Evolutionary conservation across 2,888 invertebrate species (phyloP).

Genomic region (Netelia inedita): DNA sequence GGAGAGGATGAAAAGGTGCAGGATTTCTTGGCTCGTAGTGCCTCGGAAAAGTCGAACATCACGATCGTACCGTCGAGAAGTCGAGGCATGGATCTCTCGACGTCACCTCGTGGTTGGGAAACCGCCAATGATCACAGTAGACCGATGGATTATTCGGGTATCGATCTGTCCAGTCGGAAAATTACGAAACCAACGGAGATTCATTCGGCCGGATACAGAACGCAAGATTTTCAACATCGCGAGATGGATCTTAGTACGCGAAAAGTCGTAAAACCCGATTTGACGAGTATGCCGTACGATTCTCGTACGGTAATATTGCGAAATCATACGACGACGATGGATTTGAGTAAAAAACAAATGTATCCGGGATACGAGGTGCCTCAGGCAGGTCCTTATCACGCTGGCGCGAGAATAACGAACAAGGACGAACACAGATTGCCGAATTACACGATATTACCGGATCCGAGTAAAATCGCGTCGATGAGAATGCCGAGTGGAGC

Average conservation of each 20-base stretch:
- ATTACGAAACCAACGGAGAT: slow-evolving; percentile 74
- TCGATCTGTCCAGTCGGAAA: slow-evolving; percentile 83
- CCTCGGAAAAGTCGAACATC: slow-evolving; percentile 66
- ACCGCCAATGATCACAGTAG: slow-evolving; percentile 75
- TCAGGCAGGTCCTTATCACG: slow-evolving; percentile 76
- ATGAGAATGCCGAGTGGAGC: slow-evolving; percentile 77
- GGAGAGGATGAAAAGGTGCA: slow-evolving; percentile 77
- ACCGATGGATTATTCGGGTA: slow-evolving; percentile 82
- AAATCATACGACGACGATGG: slow-evolving; percentile 82
- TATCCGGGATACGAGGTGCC: slow-evolving; percentile 80
- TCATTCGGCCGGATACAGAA: slow-evolving; percentile 68
- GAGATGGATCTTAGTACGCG: slow-evolving; percentile 83
- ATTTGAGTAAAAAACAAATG: slow-evolving; percentile 82
- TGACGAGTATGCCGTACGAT: slow-evolving; percentile 78
- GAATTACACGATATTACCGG: slow-evolving; percentile 81
- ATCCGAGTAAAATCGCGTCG: slow-evolving; percentile 82
- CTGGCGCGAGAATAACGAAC: slow-evolving; percentile 69
- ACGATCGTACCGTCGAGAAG: slow-evolving; percentile 66
- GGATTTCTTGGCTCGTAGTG: slow-evolving; percentile 73
- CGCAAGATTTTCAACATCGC: slow-evolving; percentile 81
- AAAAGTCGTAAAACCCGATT: slow-evolving; percentile 77
- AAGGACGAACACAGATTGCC: slow-evolving; percentile 82
- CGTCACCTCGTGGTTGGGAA: slow-evolving; percentile 81
- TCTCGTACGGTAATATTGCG: slow-evolving; percentile 80
- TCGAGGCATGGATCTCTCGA: slow-evolving; percentile 82